phyloP scores from a whole-genome alignment of 35 echinoderm and acorn worm species.

The Heliocidaris tuberculata region DNA sequence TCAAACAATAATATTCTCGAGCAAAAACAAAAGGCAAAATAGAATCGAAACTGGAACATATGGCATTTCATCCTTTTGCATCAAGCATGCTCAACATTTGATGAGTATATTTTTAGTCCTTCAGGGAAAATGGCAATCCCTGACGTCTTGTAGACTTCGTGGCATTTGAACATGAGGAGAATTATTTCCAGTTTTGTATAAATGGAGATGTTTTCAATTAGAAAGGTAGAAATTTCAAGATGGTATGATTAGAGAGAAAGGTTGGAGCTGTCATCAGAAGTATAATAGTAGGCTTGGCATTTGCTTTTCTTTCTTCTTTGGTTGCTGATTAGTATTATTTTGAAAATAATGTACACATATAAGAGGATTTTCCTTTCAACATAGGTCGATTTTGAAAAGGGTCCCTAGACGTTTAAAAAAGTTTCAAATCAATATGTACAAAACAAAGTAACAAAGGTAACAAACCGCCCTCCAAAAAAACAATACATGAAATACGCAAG shows the following conservation, averaged over 20 bases:
- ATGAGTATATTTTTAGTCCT: slow-evolving; percentile 9
- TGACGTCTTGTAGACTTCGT: not conserved
- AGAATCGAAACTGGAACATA: slow-evolving; percentile 30
- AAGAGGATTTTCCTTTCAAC: too few relatives aligned
- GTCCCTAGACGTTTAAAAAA: too few relatives aligned
- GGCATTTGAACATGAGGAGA: not conserved
- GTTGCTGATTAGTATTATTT: too few relatives aligned
- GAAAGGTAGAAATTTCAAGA: slow-evolving; percentile 2
- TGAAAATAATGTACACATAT: too few relatives aligned
- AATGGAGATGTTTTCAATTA: slow-evolving; percentile 5
- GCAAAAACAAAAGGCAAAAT: not conserved
- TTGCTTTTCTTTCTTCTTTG: too few relatives aligned
- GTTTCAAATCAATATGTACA: too few relatives aligned
- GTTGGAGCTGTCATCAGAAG: not conserved
- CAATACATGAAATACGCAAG: too few relatives aligned
- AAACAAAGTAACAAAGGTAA: too few relatives aligned
- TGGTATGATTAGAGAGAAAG: not conserved
- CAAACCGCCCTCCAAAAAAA: too few relatives aligned
- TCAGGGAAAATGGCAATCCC: not conserved
- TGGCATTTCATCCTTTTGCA: slow-evolving; percentile 23
- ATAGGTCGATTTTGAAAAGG: too few relatives aligned
- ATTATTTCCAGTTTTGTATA: not conserved
- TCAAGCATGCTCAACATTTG: slow-evolving; percentile 8
- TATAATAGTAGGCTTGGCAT: too few relatives aligned
- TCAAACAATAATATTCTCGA: not conserved